Evolutionary conservation across 2,113 vertebrate genomes (phyloP).

Genomic region (Aplodontia rufa): DNA sequence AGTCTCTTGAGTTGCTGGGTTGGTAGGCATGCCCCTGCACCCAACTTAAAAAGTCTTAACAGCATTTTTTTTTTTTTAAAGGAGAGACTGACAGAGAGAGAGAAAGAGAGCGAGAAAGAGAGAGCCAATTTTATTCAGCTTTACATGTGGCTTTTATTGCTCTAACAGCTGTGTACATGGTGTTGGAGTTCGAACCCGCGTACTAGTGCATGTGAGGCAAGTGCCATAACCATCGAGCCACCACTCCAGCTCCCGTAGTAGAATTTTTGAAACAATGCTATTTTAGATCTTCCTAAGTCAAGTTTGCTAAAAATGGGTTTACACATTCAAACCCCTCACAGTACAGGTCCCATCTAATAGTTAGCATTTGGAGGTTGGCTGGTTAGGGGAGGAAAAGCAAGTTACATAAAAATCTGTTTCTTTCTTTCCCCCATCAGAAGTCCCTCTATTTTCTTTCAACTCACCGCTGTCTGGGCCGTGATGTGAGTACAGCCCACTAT

Average conservation of each 20-base stretch:
- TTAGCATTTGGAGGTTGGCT: not conserved
- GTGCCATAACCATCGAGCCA: too few species aligned
- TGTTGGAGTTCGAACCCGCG: too few species aligned
- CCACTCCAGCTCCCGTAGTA: too few species aligned
- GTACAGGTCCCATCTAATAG: not conserved
- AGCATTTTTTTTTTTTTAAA: too few species aligned
- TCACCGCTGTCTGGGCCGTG: constrained; percentile 97
- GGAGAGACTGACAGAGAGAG: too few species aligned
- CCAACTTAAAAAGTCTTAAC: not conserved
- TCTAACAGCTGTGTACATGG: too few species aligned
- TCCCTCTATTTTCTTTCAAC: constrained; percentile 68
- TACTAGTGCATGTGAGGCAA: too few species aligned
- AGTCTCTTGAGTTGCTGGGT: too few species aligned
- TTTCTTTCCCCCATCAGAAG: constrained; percentile 11
- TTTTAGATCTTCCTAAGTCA: constrained; percentile 23
- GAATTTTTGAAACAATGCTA: not conserved
- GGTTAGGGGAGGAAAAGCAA: not conserved
- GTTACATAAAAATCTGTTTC: not conserved
- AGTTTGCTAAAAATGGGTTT: not conserved
- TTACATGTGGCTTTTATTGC: too few species aligned
- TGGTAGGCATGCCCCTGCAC: too few species aligned
- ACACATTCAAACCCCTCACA: not conserved
- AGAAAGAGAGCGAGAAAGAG: too few species aligned
- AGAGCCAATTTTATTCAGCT: too few species aligned
- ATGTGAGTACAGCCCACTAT: constrained; percentile 99